phyloP scores from a whole-genome alignment of 2,113 vertebrate species.

The Mellivora capensis region DNA sequence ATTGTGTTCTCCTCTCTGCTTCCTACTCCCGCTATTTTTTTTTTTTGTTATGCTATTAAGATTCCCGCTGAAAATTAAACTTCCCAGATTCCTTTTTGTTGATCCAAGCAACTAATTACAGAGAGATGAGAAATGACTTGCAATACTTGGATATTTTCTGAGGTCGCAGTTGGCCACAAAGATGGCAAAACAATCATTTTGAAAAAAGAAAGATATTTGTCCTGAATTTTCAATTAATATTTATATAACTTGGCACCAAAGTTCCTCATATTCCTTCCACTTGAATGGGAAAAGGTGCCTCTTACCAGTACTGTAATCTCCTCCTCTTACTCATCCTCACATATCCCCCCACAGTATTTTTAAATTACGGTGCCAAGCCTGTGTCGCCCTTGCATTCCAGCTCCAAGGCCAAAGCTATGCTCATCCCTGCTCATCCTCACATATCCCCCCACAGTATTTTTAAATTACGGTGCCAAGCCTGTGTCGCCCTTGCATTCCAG shows the following conservation, averaged over 20 bases:
- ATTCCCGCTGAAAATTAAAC: constrained; percentile 54
- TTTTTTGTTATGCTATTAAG: constrained; percentile 37
- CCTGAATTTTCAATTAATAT: constrained; percentile 1
- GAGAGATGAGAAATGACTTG: constrained; percentile 31
- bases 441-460: background rate
- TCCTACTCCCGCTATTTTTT: background rate
- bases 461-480: background rate
- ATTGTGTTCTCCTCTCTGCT: background rate
- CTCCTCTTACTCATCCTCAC: background rate
- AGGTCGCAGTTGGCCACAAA: background rate
- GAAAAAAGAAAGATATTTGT: background rate
- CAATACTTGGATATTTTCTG: background rate
- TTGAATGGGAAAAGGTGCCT: background rate
- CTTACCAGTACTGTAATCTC: background rate
- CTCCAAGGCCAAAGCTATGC: background rate
- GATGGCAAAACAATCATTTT: background rate
- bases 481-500: background rate
- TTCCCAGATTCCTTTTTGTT: constrained; percentile 49
- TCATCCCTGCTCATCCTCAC: background rate
- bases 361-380: background rate
- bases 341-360: background rate
- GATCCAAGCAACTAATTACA: constrained; percentile 37
- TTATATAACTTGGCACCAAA: constrained; percentile 6
- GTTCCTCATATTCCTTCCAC: background rate
- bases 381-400: background rate